Evolutionary conservation across 2,113 vertebrate species (phyloP).

Genomic region (Prionailurus viverrinus): DNA sequence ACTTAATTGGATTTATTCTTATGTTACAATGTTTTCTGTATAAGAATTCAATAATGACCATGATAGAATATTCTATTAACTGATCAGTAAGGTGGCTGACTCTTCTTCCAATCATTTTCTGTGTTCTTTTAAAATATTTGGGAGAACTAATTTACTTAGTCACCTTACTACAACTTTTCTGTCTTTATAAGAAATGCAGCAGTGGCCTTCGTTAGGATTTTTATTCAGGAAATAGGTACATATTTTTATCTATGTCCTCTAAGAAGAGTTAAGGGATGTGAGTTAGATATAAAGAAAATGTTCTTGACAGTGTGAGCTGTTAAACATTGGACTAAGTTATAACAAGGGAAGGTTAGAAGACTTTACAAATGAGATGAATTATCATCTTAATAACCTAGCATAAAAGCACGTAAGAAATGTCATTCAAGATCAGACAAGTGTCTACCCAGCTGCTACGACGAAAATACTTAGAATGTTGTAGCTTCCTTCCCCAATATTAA

Average conservation of each 20-base stretch:
- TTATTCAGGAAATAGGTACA: neutral
- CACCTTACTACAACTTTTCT: neutral
- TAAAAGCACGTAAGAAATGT: constrained; percentile 33
- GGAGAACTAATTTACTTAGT: neutral
- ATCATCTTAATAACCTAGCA: neutral
- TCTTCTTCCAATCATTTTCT: neutral
- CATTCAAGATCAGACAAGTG: neutral
- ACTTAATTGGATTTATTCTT: neutral
- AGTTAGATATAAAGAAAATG: constrained; percentile 45
- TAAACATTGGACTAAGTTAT: constrained; percentile 16
- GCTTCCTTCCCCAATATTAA: neutral
- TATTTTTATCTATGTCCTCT: neutral
- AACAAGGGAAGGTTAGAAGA: neutral
- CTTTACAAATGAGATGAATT: neutral
- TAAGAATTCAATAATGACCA: neutral
- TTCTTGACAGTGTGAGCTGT: neutral
- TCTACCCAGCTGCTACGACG: neutral
- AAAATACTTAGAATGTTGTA: neutral
- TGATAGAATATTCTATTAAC: neutral
- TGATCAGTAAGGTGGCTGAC: neutral
- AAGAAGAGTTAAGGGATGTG: neutral
- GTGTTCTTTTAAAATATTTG: neutral
- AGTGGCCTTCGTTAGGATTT: neutral
- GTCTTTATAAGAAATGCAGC: neutral
- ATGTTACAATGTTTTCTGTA: neutral